A percentile compares a stretch with the other conserved stretches of the same genome.
Conservation (phyloP, 2,113 vertebrate genomes). For the Regulus satrapa region DNA sequence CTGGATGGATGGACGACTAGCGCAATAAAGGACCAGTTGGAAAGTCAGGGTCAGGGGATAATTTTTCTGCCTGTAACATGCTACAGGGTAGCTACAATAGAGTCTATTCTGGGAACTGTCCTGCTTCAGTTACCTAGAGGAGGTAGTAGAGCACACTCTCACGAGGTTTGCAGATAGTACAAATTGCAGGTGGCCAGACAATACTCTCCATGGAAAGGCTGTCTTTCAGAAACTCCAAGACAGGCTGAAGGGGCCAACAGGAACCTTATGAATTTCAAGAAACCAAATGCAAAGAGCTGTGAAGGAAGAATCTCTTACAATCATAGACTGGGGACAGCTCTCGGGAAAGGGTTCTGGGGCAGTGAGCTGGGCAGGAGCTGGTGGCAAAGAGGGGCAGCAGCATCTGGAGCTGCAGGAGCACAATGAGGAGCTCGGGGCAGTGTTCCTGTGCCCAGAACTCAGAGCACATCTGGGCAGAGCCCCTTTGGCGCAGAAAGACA, state of each 20-base stretch:
- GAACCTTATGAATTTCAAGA: not conserved
- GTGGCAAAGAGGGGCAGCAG: not conserved
- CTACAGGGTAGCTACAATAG: not conserved
- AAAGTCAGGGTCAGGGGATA: not conserved
- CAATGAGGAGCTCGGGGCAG: fast-evolving
- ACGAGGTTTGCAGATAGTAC: not conserved
- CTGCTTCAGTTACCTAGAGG: not conserved
- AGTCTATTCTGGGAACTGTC: not conserved
- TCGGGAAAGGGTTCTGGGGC: not conserved
- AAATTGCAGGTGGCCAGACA: not conserved
- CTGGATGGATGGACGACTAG: not conserved
- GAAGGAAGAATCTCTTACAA: not conserved
- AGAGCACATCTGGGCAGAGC: not conserved
- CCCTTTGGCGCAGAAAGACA: not conserved
- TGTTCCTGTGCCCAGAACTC: not conserved
- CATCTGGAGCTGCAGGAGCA: not conserved
- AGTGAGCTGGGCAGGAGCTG: not conserved
- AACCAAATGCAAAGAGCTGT: not conserved
- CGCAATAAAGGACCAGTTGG: not conserved
- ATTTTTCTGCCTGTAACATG: not conserved
- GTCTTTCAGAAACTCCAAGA: not conserved
- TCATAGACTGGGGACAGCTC: not conserved
- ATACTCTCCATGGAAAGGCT: not conserved
- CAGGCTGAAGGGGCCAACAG: not conserved
- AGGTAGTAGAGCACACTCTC: not conserved